Conservation (phyloP, 2,888 invertebrate species). For the Tillus elongatus region DNA sequence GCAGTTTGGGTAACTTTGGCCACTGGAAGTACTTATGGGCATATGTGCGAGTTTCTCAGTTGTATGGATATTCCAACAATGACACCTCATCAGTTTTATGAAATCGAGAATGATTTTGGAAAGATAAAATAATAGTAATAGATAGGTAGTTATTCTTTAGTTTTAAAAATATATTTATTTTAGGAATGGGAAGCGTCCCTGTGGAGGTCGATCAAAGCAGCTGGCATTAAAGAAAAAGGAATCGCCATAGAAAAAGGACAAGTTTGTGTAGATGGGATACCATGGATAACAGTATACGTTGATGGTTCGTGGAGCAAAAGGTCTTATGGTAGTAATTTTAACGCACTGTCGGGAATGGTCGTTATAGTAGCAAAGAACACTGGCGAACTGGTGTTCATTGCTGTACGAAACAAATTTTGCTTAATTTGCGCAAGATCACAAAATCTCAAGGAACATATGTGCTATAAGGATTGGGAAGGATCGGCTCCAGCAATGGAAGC, state of each 20-base stretch:
- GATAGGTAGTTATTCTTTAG: too few species aligned
- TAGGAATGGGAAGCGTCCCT: not conserved
- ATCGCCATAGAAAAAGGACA: slow-evolving; percentile 13
- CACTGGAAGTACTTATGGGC: slow-evolving; percentile 16
- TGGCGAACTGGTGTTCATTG: slow-evolving; percentile 18
- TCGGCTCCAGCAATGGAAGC: slow-evolving; percentile 20
- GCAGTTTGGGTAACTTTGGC: slow-evolving; percentile 19
- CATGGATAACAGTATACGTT: slow-evolving; percentile 22
- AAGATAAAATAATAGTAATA: too few species aligned
- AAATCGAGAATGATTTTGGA: too few species aligned
- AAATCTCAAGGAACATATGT: too few species aligned
- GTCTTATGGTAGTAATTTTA: slow-evolving; percentile 21
- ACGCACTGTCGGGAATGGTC: slow-evolving; percentile 22
- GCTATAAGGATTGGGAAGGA: slow-evolving; percentile 20
- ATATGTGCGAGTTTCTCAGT: slow-evolving; percentile 15
- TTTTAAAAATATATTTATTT: too few species aligned
- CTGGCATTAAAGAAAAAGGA: slow-evolving; percentile 13
- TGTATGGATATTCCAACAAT: too few species aligned
- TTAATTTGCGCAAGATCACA: slow-evolving; percentile 14
- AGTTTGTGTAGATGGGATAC: slow-evolving; percentile 16
- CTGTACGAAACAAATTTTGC: slow-evolving; percentile 23
- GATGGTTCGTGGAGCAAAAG: slow-evolving; percentile 24
- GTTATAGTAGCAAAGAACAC: slow-evolving; percentile 20
- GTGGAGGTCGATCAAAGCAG: slow-evolving; percentile 6
- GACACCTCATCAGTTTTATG: too few species aligned